Conservation (phyloP, 2,113 vertebrate genomes). For the Vicugna pacos region DNA sequence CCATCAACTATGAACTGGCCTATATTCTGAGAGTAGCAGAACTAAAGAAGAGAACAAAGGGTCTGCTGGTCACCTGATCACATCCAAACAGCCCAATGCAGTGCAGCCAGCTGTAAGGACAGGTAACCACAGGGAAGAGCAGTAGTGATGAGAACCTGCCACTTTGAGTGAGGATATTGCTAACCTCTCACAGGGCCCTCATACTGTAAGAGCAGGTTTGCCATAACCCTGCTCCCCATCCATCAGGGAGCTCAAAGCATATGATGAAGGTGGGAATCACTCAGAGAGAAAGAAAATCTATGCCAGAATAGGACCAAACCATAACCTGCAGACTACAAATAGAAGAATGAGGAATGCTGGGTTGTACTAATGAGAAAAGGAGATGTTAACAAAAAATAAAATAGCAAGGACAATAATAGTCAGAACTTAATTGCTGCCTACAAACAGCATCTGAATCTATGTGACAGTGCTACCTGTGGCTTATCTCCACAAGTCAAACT, state of each 20-base stretch:
- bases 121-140: neutral
- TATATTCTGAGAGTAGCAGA: neutral
- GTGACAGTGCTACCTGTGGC: neutral
- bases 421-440: conserved; percentile 36
- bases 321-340: conserved; percentile 22
- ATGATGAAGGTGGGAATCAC: neutral
- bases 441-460: neutral
- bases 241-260: neutral
- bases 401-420: conserved; percentile 34
- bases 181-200: neutral
- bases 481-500: neutral
- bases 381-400: conserved; percentile 56
- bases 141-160: neutral
- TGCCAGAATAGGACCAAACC: neutral
- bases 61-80: neutral
- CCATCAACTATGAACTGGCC: neutral
- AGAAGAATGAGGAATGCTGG: conserved; percentile 54
- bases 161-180: neutral
- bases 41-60: neutral
- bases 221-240: neutral
- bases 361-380: neutral
- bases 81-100: neutral
- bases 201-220: neutral
- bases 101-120: neutral
- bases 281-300: neutral